Evolutionary conservation across 2,797 vertebrate genomes (phyloP).

Genomic region (Melanotaenia boesemani): DNA sequence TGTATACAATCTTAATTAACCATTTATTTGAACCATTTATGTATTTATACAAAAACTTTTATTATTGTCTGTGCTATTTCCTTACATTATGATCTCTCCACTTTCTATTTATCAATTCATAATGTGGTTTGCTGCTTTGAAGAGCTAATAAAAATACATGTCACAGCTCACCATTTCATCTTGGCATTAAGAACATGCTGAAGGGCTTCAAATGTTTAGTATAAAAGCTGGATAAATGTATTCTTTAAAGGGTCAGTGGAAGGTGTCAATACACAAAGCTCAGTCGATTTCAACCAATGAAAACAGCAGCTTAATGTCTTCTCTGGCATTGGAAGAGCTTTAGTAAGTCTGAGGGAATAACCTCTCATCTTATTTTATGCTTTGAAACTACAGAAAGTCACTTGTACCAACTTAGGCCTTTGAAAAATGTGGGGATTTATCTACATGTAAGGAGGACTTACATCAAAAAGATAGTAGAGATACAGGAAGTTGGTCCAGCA

Average conservation of each 20-base stretch:
- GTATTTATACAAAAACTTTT: background rate
- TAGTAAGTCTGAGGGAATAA: background rate
- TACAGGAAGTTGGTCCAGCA: background rate
- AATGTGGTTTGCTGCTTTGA: background rate
- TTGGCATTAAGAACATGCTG: slow-evolving; percentile 9
- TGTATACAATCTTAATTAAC: slow-evolving; percentile 56
- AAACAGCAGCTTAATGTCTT: background rate
- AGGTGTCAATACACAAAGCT: slow-evolving; percentile 18
- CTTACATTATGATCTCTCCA: slow-evolving; percentile 1
- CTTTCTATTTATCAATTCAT: slow-evolving; percentile 17
- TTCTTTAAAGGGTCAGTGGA: slow-evolving; percentile 23
- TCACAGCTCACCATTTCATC: slow-evolving; percentile 2
- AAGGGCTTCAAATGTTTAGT: background rate
- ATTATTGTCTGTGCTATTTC: background rate
- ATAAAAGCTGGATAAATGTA: slow-evolving; percentile 5
- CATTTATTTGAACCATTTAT: slow-evolving; percentile 13
- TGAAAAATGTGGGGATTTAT: background rate
- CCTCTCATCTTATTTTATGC: background rate
- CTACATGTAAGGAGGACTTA: background rate
- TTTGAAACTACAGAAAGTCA: background rate
- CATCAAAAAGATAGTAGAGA: background rate
- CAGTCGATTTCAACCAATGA: background rate
- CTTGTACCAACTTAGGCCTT: slow-evolving; percentile 10
- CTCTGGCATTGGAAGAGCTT: background rate
- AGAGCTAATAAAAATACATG: slow-evolving; percentile 6